Conservation (phyloP, 2,888 invertebrate species). For the Dryococelus australis region DNA sequence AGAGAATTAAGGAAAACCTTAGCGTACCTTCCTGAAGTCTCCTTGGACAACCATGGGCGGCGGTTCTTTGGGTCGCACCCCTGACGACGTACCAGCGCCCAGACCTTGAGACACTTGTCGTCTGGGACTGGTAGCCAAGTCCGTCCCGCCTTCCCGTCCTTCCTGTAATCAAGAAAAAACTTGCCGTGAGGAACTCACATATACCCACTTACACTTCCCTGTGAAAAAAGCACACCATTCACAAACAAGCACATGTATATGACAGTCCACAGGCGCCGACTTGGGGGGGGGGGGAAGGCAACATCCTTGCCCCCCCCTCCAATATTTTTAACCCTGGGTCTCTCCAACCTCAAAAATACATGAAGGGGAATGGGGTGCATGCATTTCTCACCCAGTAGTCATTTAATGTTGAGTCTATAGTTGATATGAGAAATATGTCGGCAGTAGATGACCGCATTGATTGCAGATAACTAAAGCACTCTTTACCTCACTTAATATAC, state of each 20-base stretch:
- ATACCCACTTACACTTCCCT: background rate
- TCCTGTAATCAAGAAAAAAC: slow-evolving; percentile 65
- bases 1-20: background rate
- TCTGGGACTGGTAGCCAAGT: slow-evolving; percentile 88
- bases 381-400: too few species aligned
- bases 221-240: background rate
- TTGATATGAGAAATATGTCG: too few species aligned
- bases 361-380: too few species aligned
- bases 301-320: too few species aligned
- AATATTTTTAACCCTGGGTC: too few species aligned
- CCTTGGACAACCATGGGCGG: slow-evolving; percentile 87
- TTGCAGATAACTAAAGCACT: too few species aligned
- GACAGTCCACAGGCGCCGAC: too few species aligned
- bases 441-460: too few species aligned
- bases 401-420: too few species aligned
- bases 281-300: too few species aligned
- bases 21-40: slow-evolving; percentile 85
- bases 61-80: slow-evolving; percentile 68
- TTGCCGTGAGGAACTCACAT: background rate
- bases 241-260: background rate
- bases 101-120: slow-evolving; percentile 77
- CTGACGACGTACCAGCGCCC: slow-evolving; percentile 56
- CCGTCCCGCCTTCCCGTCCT: slow-evolving; percentile 90
- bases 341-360: too few species aligned
- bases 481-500: too few species aligned